These are phyloP conservation scores for Smithornis capensis DNA, from an alignment of 2,113 vertebrate species.

Conservation along the genomic window DNA sequence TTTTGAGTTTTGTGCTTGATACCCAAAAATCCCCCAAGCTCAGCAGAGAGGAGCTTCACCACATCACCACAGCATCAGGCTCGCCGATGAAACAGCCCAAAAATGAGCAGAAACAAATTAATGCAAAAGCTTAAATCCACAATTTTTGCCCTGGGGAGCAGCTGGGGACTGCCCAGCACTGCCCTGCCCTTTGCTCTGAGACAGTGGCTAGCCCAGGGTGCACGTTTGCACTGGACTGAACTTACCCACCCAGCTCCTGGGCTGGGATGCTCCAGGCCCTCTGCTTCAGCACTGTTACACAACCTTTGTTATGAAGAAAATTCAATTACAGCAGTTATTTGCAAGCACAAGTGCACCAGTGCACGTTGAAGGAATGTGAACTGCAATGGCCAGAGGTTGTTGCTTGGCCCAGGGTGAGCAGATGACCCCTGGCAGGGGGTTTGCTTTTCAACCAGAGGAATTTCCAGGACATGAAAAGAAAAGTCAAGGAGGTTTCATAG, in stretches of 20 bases:
- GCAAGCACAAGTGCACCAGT: neutral
- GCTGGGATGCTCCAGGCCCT: neutral
- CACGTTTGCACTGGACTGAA: neutral
- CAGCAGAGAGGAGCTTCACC: too few relatives aligned
- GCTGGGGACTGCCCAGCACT: neutral
- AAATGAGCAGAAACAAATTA: neutral
- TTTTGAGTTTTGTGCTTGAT: accelerated
- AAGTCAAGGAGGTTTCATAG: neutral
- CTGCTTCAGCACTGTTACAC: neutral
- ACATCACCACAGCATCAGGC: accelerated
- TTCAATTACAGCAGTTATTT: constrained; percentile 29
- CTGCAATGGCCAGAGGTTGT: neutral
- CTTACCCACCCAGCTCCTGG: neutral
- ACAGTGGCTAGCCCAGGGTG: accelerated
- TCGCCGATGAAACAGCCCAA: neutral
- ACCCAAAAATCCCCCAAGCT: neutral
- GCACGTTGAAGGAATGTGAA: neutral
- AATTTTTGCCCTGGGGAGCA: neutral
- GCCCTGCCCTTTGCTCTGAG: neutral
- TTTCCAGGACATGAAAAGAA: neutral
- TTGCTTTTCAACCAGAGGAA: neutral
- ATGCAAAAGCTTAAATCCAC: neutral
- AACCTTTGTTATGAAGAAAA: neutral
- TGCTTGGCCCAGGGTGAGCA: neutral
- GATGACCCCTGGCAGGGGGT: accelerated